Percentiles rank a stretch among this genome's conserved stretches.
phyloP scores from a whole-genome alignment of 1,140 invertebrate genomes.

The Brachionus koreanus region DNA sequence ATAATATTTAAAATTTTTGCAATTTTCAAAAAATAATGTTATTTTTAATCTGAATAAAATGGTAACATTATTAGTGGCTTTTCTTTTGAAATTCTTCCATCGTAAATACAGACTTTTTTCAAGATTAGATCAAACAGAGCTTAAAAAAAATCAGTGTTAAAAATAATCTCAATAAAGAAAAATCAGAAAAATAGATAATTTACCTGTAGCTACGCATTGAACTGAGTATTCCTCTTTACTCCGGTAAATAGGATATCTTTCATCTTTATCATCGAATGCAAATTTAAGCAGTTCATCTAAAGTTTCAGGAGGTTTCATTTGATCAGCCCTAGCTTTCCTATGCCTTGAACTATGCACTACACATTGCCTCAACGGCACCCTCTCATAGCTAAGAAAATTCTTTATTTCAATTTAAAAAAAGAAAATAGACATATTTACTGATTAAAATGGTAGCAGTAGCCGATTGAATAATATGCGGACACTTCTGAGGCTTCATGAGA shows the following conservation, averaged over 20 bases:
- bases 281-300: background rate
- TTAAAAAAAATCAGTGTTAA: background rate
- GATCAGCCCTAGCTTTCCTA: background rate
- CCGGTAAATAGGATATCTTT: background rate
- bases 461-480: background rate
- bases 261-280: slow-evolving; percentile 6
- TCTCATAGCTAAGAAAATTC: background rate
- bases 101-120: slow-evolving; percentile 1
- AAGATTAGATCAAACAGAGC: background rate
- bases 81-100: slow-evolving; percentile 12
- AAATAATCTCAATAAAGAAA: background rate
- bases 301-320: background rate
- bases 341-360: background rate
- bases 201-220: slow-evolving; percentile 2
- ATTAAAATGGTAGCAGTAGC: slow-evolving; percentile 12
- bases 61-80: background rate
- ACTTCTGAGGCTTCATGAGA: background rate
- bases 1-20: background rate
- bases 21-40: background rate
- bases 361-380: background rate
- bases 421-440: background rate
- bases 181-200: background rate
- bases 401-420: background rate
- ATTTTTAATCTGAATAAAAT: background rate
- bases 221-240: slow-evolving; percentile 7